These are phyloP conservation scores for Homarus gammarus DNA, from an alignment of 2,888 invertebrate genomes.

Conservation along the genomic window DNA sequence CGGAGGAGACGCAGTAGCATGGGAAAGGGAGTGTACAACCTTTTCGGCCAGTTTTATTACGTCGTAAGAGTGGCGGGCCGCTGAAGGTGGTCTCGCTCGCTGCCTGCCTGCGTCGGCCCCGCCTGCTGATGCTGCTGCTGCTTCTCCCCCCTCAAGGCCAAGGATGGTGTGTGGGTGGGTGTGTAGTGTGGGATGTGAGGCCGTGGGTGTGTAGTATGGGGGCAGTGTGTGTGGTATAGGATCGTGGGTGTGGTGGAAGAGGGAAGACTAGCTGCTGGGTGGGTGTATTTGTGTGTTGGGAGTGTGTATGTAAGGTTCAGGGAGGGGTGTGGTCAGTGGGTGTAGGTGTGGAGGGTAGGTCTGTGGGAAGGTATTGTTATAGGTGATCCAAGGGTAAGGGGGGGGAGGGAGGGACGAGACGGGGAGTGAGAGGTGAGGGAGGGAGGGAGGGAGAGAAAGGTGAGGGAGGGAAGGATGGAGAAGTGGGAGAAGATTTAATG, in stretches of 20 bases:
- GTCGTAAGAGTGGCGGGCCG: conserved; percentile 62
- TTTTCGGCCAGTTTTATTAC: conserved; percentile 58
- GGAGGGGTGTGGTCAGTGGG: not conserved
- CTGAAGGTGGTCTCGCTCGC: conserved; percentile 53
- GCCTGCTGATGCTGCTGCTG: not conserved
- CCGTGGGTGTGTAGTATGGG: not conserved
- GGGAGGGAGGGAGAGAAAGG: not conserved
- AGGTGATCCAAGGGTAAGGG: no score
- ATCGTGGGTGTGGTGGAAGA: not conserved
- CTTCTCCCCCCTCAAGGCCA: not conserved
- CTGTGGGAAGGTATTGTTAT: no score
- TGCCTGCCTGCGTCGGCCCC: not conserved
- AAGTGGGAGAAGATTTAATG: no score
- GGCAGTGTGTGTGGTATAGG: not conserved
- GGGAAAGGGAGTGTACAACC: conserved; percentile 63
- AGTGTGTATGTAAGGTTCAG: not conserved
- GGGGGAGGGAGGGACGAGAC: no score
- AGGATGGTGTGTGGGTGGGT: not conserved
- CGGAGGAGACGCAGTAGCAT: conserved; percentile 65
- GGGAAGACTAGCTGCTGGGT: not conserved
- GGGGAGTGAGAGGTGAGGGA: not conserved
- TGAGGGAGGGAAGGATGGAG: not conserved
- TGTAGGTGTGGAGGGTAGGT: not conserved
- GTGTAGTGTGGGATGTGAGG: not conserved
- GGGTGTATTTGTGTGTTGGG: not conserved